Percentiles rank a stretch among this genome's conserved stretches.
These are phyloP conservation scores for Aphelinus certus DNA, from an alignment of 1,140 invertebrate genomes.

Conservation along the genomic window DNA sequence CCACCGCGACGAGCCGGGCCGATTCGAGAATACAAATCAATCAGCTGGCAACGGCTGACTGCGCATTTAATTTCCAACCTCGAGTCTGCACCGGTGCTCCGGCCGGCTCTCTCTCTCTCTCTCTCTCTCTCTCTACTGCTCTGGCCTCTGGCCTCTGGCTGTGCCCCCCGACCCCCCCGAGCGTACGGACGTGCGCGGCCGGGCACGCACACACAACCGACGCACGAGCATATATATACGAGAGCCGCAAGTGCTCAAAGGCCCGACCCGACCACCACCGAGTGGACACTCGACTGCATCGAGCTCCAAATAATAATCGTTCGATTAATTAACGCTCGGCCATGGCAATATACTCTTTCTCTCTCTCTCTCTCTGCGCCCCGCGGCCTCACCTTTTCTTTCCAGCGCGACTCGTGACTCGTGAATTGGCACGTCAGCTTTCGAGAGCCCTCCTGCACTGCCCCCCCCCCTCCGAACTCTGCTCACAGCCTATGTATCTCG, in stretches of 20 bases:
- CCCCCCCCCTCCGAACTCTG: too few relatives aligned
- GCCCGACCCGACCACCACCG: neutral
- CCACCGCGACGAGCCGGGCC: conserved; percentile 35
- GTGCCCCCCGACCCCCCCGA: too few relatives aligned
- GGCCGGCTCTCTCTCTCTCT: neutral
- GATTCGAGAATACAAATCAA: conserved; percentile 66
- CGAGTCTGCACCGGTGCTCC: neutral
- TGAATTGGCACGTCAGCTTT: too few relatives aligned
- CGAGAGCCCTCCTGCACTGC: too few relatives aligned
- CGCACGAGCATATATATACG: neutral
- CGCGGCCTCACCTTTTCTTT: too few relatives aligned
- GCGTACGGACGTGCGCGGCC: too few relatives aligned
- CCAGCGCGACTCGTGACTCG: too few relatives aligned
- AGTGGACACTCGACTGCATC: conserved; percentile 2
- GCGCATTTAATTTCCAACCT: conserved; percentile 65
- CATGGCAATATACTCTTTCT: too few relatives aligned
- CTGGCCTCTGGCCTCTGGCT: too few relatives aligned
- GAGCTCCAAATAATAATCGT: conserved; percentile 23
- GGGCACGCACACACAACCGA: neutral
- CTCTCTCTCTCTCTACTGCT: too few relatives aligned
- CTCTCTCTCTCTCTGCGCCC: too few relatives aligned
- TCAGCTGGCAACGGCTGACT: conserved; percentile 62
- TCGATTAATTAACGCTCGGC: conserved; percentile 32
- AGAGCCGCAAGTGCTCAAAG: conserved; percentile 7
- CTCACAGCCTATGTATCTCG: too few relatives aligned